These are phyloP conservation scores for Quiscalus mexicanus DNA, from an alignment of 2,113 vertebrate genomes.

Conservation along the genomic window DNA sequence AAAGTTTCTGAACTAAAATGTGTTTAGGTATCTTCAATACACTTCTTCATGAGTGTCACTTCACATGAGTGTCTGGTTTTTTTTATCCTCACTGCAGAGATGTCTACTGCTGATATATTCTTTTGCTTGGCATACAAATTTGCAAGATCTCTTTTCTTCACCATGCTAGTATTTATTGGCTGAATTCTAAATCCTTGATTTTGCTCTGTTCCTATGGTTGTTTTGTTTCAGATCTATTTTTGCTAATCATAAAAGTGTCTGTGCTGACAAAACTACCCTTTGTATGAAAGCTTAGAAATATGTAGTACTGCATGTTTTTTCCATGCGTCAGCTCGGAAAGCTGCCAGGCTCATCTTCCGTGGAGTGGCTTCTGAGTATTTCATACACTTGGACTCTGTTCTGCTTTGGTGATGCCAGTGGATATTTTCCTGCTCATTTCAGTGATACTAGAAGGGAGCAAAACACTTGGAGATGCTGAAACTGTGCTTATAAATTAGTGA, in stretches of 20 bases:
- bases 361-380: slow-evolving; percentile 12
- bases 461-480: background rate
- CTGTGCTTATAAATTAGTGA: background rate
- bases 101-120: background rate
- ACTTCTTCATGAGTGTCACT: background rate
- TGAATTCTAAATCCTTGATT: background rate
- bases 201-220: background rate
- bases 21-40: background rate
- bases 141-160: background rate
- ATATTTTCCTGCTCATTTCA: slow-evolving; percentile 22
- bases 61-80: background rate
- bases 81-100: background rate
- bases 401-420: background rate
- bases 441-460: background rate
- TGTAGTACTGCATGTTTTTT: background rate
- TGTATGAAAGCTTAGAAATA: background rate
- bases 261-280: background rate
- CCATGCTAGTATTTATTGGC: background rate
- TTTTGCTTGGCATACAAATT: background rate
- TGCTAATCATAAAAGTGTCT: background rate
- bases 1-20: background rate
- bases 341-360: background rate
- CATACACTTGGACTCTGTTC: background rate
- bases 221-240: slow-evolving; percentile 6
- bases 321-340: slow-evolving; percentile 14